Base-by-base conservation (phyloP, 1,140 invertebrate species). In the Sminthurides bifidus region DNA sequence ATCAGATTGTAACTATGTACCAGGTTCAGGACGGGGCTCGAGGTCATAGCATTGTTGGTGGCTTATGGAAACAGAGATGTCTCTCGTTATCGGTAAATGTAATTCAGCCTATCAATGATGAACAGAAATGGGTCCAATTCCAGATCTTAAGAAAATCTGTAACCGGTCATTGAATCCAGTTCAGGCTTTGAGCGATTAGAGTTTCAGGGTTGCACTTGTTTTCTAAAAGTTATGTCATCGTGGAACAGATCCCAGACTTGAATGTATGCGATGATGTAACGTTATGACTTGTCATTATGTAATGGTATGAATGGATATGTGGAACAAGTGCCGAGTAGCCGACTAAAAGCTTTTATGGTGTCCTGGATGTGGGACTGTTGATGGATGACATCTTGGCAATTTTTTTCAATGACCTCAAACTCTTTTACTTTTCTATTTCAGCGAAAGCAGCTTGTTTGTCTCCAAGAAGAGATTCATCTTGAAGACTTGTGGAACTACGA, bases 401-500 rank as follows among this genome's bases (percentile, higher is more conserved):
- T 29, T 54, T 44, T 54, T n/a, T n/a, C n/a, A n/a, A n/a, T n/a
- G n/a, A n/a, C n/a, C n/a, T n/a, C n/a, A n/a, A n/a, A 3, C 6
- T 54, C 2, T 26, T 43, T 35, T 46, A 43, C 14, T 54, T 49
- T 57, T 1, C 26, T 14, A 21, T 44, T 78, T 45, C 76, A 96
- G 92, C 72, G 94, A 98, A 75, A 96, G 92, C 78, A 95, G 90
- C 71, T 90, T 98, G 89, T 98, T 98, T 76, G 82, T 98, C 45
- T 90, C 91, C 2, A 84, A 87, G 63, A 77, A 85, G 24, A 80
- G 92, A 23, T 87, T 95, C 72, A 98, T 99, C 65, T 74, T 99
- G 66, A 99, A 99, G 73, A 98, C 95, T 1, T 99, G 95, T 75
- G 95, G 95, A 17, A 93, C 87, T 0, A 99, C 94, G 17, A 96